Evolutionary conservation across 2,888 invertebrate species (phyloP), one percentile per base, ranked within the genome.

Genomic region (Coelinius sp.): DNA sequence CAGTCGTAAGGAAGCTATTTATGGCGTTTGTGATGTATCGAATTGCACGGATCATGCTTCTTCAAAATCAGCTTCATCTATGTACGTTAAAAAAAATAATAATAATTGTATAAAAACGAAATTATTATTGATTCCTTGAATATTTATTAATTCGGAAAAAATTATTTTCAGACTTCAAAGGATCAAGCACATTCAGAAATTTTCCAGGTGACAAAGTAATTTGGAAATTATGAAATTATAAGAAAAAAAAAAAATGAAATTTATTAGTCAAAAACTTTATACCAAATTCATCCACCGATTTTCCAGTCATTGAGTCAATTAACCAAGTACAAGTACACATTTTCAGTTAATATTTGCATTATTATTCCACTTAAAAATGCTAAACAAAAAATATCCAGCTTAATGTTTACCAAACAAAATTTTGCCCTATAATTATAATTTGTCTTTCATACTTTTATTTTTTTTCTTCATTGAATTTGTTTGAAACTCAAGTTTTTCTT

Each of bases 41-140:
- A 69, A 73, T 49, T 73, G 63, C 35, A 44, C 27, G 17, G 41
- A 72, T 20, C 68, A 64, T 31, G 22, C 52, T 4, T 63, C 67
- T 2, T 41, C 68, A 31, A 27, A 22, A n/a, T 72, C 72, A 12
- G 38, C 53, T 22, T 68, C 76, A 22, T 77, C 78, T 22, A 70
- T 79, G 81, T 81, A 41, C 77, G 80, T 77, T 20, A 17, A 12
- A 17, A 24, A 44, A 44, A 64, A 24, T n/a, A n/a, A n/a, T n/a
- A n/a, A n/a, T n/a, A n/a, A n/a, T 38, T 53, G 1, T 14, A 22
- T 3, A 56, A 4, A 7, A 10, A 27, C 12, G 0, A n/a, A n/a
- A n/a, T 63, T 24, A 27, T 63, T 38, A n/a, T n/a, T n/a, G n/a
- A n/a, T n/a, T n/a, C n/a, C n/a, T n/a, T n/a, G n/a, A n/a, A n/a